Base-by-base conservation (phyloP, 2,888 invertebrate species). In the Hirtodrosophila trivittata region DNA sequence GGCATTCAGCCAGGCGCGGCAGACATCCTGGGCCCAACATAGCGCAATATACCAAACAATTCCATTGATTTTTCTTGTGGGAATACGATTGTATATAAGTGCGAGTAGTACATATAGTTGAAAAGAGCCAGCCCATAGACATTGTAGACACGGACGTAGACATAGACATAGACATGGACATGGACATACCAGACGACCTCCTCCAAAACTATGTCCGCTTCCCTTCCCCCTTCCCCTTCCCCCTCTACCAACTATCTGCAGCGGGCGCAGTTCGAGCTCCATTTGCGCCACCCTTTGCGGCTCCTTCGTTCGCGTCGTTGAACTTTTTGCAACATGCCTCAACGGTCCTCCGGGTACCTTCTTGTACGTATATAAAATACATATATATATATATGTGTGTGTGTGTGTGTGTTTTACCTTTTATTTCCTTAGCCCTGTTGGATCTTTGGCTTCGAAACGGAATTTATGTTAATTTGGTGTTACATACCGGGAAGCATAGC, bases 61-160 rank as follows among this genome's bases (percentile, higher is more conserved):
- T 87, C 78, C 83, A 83, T 83, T 83, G 83, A 83, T 83, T 83
- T 83, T 87, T 87, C 83, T 82, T 78, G 71, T 69, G 83, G 83
- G 83, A 83, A 85, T 82, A 73, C 57, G 63, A 57, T 51, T 63
- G 57, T n/a, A n/a, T n/a, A n/a, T 60, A 56, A 71, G 71, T 69
- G 66, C 43, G 67, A 60, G 54, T 55, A 65, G 57, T 57, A 50
- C 54, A 70, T 71, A 55, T 72, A 46, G 41, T 57, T 28, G 41
- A 16, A 54, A 62, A 46, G 10, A 32, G 14, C 43, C 43, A 52
- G 39, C 49, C 49, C 35, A 35, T 12, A 35, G 13, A 35, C 10
- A 35, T 2, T 3, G 18, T 21, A 35, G 13, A 35, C 35, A 58
- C 25, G 21, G 43, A 45, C 38, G 58, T 32, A 32, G 55, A 45